These are phyloP conservation scores for Diarsia rubi DNA, from an alignment of 2,888 invertebrate species.

Conservation along the genomic window DNA sequence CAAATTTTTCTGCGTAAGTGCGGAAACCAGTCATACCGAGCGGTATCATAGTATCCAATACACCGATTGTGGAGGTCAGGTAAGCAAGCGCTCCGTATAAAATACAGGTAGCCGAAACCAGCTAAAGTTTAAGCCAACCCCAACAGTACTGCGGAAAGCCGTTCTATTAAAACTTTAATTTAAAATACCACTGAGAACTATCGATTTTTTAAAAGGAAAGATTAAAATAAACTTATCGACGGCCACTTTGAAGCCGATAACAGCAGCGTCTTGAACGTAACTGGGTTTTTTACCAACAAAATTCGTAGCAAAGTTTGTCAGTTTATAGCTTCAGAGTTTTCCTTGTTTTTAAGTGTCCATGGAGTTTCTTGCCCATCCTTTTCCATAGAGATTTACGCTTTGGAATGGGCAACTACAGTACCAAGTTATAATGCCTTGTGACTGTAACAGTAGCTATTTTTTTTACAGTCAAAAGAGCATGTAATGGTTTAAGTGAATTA, in stretches of 20 bases:
- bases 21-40: too few species aligned
- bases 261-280: conserved; percentile 4
- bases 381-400: too few species aligned
- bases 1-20: background rate
- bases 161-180: conserved; percentile 30
- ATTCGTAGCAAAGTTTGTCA: conserved; percentile 7
- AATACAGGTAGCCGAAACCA: background rate
- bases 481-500: too few species aligned
- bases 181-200: conserved; percentile 34
- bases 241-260: conserved; percentile 20
- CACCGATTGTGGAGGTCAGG: background rate
- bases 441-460: too few species aligned
- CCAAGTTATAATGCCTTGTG: too few species aligned
- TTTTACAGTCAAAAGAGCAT: too few species aligned
- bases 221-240: conserved; percentile 29
- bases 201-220: conserved; percentile 35
- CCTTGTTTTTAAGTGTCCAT: background rate
- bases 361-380: too few species aligned
- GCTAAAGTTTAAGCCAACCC: background rate
- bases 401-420: too few species aligned
- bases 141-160: background rate
- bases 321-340: background rate
- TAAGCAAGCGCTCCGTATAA: background rate
- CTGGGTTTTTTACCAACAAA: conserved; percentile 5
- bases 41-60: background rate